A percentile compares a stretch with the other conserved stretches of the same genome.
phyloP scores from a whole-genome alignment of 2,888 invertebrate species.

The Crepidodera aurea region DNA sequence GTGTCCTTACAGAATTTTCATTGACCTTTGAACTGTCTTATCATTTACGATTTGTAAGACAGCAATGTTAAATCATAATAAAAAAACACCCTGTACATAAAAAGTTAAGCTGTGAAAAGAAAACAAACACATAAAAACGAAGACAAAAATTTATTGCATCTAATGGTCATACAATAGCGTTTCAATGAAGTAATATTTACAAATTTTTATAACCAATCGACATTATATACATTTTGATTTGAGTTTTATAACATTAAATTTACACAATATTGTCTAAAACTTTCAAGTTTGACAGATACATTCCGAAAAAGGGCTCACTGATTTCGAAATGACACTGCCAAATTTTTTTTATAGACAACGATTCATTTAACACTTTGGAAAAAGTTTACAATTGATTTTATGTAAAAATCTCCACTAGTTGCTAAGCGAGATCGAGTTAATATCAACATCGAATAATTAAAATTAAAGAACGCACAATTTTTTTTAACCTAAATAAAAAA shows the following conservation, averaged over 20 bases:
- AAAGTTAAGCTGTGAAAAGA: too few relatives aligned
- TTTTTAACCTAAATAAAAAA: too few relatives aligned
- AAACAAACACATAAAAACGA: constrained; percentile 3
- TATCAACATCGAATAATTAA: too few relatives aligned
- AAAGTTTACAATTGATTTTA: background rate
- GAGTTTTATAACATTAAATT: constrained; percentile 8
- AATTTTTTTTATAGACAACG: background rate
- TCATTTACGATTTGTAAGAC: too few relatives aligned
- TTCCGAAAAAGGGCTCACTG: constrained; percentile 20
- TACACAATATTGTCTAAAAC: constrained; percentile 8
- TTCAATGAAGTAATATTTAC: constrained; percentile 17
- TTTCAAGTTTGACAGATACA: background rate
- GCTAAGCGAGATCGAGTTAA: background rate
- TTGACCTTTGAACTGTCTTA: too few relatives aligned
- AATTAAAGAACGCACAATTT: too few relatives aligned
- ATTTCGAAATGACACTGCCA: constrained; percentile 12
- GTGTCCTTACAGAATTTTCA: too few relatives aligned
- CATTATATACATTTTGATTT: constrained; percentile 11
- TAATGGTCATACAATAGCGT: constrained; percentile 10
- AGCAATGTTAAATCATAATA: too few relatives aligned
- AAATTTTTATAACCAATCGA: constrained; percentile 2
- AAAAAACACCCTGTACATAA: too few relatives aligned
- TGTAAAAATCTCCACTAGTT: background rate
- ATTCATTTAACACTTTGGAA: background rate
- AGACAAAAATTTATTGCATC: constrained; percentile 21